These are phyloP conservation scores for Hypercompe scribonia DNA, from an alignment of 2,888 invertebrate species.

Conservation along the genomic window DNA sequence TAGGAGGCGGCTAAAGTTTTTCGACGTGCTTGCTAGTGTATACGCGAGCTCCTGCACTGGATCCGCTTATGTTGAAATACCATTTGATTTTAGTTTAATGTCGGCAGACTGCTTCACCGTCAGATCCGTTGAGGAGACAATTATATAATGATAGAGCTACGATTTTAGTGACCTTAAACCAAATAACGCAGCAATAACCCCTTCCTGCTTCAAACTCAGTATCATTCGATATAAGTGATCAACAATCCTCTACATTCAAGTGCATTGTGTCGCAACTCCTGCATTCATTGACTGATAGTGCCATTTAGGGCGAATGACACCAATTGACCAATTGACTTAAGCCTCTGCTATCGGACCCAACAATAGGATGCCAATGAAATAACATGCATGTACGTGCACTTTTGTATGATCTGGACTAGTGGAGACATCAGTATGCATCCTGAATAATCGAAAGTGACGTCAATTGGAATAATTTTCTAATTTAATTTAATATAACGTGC, in stretches of 20 bases:
- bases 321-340: constrained; percentile 71
- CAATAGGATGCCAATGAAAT: constrained; percentile 3
- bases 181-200: background rate
- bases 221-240: constrained; percentile 1
- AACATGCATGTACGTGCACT: constrained; percentile 2
- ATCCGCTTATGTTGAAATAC: background rate
- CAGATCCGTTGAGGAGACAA: background rate
- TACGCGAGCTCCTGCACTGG: too few species aligned
- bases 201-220: constrained; percentile 3
- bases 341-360: background rate
- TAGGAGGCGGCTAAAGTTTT: too few species aligned
- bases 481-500: background rate
- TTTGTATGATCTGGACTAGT: background rate
- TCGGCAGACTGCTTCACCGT: too few species aligned
- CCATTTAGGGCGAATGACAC: constrained; percentile 29
- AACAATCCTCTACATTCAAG: constrained; percentile 17
- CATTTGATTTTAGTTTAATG: background rate
- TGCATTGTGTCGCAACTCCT: constrained; percentile 27
- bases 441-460: background rate
- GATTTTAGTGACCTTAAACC: background rate
- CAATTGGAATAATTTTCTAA: background rate
- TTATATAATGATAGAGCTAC: background rate
- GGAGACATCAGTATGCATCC: background rate
- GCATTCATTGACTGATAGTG: constrained; percentile 28
- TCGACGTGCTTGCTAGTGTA: too few species aligned